phyloP scores from a whole-genome alignment of 1,140 invertebrate species.

The Teleopsis dalmanni region DNA sequence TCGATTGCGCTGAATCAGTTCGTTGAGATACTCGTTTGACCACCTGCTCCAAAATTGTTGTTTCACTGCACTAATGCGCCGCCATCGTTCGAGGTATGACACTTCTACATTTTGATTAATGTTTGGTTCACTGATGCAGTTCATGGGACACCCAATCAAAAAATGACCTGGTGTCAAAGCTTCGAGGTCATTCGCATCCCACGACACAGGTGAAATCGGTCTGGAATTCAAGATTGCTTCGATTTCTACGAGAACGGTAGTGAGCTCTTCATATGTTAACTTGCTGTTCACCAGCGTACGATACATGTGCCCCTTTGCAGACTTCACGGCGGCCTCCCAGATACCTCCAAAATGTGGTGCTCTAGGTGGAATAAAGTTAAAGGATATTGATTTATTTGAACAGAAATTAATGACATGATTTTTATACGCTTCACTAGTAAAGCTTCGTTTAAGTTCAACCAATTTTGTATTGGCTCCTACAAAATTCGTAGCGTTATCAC shows the following conservation, averaged over 20 bases:
- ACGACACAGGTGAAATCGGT: conserved; percentile 16
- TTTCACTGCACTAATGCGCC: background rate
- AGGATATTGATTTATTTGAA: too few species aligned
- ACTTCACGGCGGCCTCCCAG: conserved; percentile 18
- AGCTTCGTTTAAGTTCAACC: too few species aligned
- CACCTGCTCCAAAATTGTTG: conserved; percentile 5
- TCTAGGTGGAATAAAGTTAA: conserved; percentile 16
- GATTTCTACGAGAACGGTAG: conserved; percentile 19
- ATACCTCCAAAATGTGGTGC: conserved; percentile 16
- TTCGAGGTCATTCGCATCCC: conserved; percentile 17
- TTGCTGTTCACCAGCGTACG: too few species aligned
- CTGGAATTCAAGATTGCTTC: conserved; percentile 27
- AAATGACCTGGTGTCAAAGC: conserved; percentile 25
- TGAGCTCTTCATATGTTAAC: conserved; percentile 27
- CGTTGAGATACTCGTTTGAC: conserved; percentile 5
- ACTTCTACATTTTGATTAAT: background rate
- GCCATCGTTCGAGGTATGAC: background rate
- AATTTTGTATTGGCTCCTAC: too few species aligned
- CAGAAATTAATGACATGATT: too few species aligned
- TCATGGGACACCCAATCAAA: conserved; percentile 18
- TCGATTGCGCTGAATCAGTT: too few species aligned
- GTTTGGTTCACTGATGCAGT: background rate
- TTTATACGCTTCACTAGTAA: too few species aligned
- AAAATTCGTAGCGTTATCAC: conserved; percentile 16
- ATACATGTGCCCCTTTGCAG: conserved; percentile 18